Evolutionary conservation across 1,140 invertebrate genomes (phyloP), one percentile per base, ranked within the genome.

Genomic region (Apocrypta bakeri): DNA sequence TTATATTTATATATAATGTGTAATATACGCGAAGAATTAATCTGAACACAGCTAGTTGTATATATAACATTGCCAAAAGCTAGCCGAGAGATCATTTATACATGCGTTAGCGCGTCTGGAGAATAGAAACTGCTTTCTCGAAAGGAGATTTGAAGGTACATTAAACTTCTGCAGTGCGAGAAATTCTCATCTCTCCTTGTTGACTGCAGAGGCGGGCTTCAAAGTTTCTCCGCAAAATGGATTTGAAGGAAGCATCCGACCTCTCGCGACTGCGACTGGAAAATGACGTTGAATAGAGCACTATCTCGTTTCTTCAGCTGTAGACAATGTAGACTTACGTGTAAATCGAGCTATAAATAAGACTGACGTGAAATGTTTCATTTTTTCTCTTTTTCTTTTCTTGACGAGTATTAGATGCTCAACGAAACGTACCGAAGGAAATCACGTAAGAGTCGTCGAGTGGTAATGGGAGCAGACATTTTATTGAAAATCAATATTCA

Each of bases 101-200:
- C 71, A 64, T 21, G 29, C 11, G 24, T 63, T 79, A 72, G n/a
- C 29, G 68, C n/a, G 0, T 14, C 11, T 0, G 9, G 12, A 29
- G 64, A 68, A 27, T 40, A 27, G 29, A 72, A 64, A 79, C 61
- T 61, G 27, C 27, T 71, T 79, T 29, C 42, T 2, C 27, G 61
- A 79, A 79, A 79, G 42, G 68, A 72, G 27, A 63, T 79, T 72
- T 42, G 68, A 72, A 79, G 68, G n/a, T 72, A 66, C 27, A 81
- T 73, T 81, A 81, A 81, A 81, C 33, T 80, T 72, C 31, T 33
- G 61, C 9, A 31, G 24, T 4, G 66, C 24, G 8, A 25, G 71
- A 75, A 75, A 75, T 75, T 75, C 72, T 74, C 63, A 24, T 66
- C 29, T 81, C 72, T 81, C 63, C 24, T 74, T 74, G 56, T 29